phyloP scores from a whole-genome alignment of 1,140 invertebrate species.

The Heliconius nattereri region DNA sequence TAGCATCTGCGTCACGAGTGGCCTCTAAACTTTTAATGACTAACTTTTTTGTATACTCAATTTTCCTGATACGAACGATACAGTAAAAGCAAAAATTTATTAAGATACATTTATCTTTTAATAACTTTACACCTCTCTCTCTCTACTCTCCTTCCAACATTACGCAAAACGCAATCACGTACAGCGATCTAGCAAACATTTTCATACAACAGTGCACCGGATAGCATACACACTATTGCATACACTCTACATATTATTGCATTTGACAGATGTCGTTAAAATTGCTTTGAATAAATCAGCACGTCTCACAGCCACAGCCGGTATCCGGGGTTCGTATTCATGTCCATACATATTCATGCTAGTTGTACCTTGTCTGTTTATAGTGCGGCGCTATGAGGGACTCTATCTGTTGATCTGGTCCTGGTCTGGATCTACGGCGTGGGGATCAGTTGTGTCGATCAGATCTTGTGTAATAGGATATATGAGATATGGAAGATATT shows the following conservation, averaged over 20 bases:
- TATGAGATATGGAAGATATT: too few species aligned
- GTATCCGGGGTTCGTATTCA: constrained; percentile 42
- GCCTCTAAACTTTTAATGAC: background rate
- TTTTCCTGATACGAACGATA: too few species aligned
- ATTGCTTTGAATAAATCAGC: constrained; percentile 48
- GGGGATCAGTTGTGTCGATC: background rate
- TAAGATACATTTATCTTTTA: too few species aligned
- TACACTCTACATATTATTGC: constrained; percentile 30
- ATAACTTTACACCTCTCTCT: too few species aligned
- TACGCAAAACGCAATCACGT: background rate
- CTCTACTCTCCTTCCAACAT: background rate
- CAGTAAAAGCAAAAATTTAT: too few species aligned
- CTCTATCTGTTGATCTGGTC: constrained; percentile 24
- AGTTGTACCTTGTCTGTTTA: constrained; percentile 22
- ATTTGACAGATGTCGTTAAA: constrained; percentile 36
- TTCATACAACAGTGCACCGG: background rate
- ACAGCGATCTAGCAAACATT: constrained; percentile 18
- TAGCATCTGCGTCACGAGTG: too few species aligned
- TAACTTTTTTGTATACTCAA: background rate
- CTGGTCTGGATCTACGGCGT: background rate
- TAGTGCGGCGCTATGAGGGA: constrained; percentile 15
- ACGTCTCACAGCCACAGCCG: constrained; percentile 24
- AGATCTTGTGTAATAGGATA: background rate
- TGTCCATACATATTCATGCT: constrained; percentile 58
- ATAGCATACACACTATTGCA: constrained; percentile 15